Percentiles rank a stretch among this genome's conserved stretches.
phyloP scores from a whole-genome alignment of 2,888 invertebrate genomes.

The Mycalesis mineus region DNA sequence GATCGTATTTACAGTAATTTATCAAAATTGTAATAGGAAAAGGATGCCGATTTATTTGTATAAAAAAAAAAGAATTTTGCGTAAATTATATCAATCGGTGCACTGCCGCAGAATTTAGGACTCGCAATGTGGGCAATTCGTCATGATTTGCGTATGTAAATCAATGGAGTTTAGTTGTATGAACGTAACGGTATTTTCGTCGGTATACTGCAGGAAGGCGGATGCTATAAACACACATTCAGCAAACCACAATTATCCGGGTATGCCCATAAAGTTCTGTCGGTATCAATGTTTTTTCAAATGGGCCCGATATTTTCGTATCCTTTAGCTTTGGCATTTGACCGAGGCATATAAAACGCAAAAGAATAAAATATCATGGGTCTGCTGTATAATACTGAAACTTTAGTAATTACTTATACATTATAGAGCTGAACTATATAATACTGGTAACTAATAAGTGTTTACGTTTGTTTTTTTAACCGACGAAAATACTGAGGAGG shows the following conservation, averaged over 20 bases:
- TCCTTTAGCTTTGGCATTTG: too few relatives aligned
- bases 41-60: background rate
- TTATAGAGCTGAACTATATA: too few relatives aligned
- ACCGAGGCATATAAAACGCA: too few relatives aligned
- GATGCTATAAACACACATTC: slow-evolving; percentile 76
- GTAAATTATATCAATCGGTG: slow-evolving; percentile 39
- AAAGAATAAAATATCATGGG: too few relatives aligned
- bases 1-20: too few relatives aligned
- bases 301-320: background rate
- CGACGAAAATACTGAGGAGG: too few relatives aligned
- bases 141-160: slow-evolving; percentile 77
- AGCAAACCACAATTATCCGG: slow-evolving; percentile 49
- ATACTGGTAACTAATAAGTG: too few relatives aligned
- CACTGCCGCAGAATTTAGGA: slow-evolving; percentile 53
- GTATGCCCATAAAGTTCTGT: slow-evolving; percentile 34
- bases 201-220: slow-evolving; percentile 72
- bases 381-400: too few relatives aligned
- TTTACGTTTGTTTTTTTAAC: too few relatives aligned
- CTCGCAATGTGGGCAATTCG: slow-evolving; percentile 70
- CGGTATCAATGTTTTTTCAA: slow-evolving; percentile 8
- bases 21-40: too few relatives aligned
- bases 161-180: slow-evolving; percentile 71
- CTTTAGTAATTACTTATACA: too few relatives aligned
- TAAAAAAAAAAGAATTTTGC: background rate
- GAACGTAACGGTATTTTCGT: slow-evolving; percentile 74